Conservation (phyloP, 1,140 invertebrate species). For the Zaprionus tsacasi region DNA sequence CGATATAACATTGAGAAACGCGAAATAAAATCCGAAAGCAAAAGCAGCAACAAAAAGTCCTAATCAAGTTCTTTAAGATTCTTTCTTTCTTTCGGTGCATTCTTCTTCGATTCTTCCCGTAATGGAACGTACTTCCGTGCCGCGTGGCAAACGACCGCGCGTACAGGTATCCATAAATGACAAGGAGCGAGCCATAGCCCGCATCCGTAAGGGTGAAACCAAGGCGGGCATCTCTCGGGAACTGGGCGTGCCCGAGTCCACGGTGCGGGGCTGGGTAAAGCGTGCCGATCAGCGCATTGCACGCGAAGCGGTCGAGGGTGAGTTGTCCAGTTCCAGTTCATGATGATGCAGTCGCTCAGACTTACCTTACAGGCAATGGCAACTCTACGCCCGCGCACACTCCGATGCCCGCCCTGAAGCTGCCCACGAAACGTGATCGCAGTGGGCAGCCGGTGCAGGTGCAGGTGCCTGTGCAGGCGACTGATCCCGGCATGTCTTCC, state of each 20-base stretch:
- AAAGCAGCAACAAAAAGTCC: conserved; percentile 26
- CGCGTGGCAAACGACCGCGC: conserved; percentile 64
- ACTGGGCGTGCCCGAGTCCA: conserved; percentile 69
- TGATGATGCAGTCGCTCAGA: too few species aligned
- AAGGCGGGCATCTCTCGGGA: conserved; percentile 72
- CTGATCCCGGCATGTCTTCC: neutral
- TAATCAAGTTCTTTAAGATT: neutral
- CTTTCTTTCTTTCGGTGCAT: conserved; percentile 7
- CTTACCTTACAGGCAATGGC: neutral
- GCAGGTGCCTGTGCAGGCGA: too few species aligned
- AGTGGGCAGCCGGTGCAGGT: conserved; percentile 24
- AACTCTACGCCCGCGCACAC: neutral
- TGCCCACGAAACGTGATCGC: conserved; percentile 43
- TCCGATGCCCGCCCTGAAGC: conserved; percentile 8
- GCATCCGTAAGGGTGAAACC: conserved; percentile 67
- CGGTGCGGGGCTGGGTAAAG: conserved; percentile 73
- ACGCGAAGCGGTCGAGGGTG: conserved; percentile 39
- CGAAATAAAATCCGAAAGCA: conserved; percentile 36
- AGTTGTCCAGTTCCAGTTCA: too few species aligned
- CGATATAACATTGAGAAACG: conserved; percentile 23
- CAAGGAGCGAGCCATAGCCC: conserved; percentile 64
- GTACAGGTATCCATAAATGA: conserved; percentile 67
- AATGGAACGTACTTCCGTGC: conserved; percentile 57
- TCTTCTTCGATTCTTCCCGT: neutral
- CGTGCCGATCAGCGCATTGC: conserved; percentile 62